Evolutionary conservation across 2,113 vertebrate species (phyloP), one percentile per base, ranked within the genome.

Genomic region (Callocephalon fimbriatum): DNA sequence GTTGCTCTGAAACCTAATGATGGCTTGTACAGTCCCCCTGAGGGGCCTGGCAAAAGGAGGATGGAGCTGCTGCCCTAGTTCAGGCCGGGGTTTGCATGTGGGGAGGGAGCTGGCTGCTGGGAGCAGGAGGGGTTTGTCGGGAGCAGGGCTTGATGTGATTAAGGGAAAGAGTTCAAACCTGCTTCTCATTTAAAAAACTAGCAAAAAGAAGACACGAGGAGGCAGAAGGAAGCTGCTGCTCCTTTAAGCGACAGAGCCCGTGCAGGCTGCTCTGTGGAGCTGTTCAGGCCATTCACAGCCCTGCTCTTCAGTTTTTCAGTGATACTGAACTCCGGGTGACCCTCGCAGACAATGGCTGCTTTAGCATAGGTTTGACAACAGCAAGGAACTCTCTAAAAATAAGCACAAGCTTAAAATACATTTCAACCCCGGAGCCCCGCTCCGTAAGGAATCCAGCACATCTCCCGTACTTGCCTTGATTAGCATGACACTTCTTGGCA

Each of bases 301-400:
- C 93, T 79, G 67, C 94, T 93, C 54, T 54, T 51, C 77, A 89
- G 97, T 83, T 96, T 93, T 68, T 31, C 95, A 95, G 94, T 67
- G 93, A 90, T n/a, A 27, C 80, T 98, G 98, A 98, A 98, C 98
- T 98, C 93, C 67, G 12, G 38, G 48, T 98, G 98, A 98, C 98
- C 98, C 96, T 89, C 0, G 0, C 86, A 93, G 90, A 87, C 95
- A 97, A 93, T 97, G 98, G 98, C 97, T 98, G 96, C 97, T 98
- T 98, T 98, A 98, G 93, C 97, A 97, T 92, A 96, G 96, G 93
- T 95, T 97, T 94, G 97, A 96, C 86, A 97, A 91, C 85, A 93
- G 97, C 97, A 94, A 97, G 68, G 68, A 95, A 91, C 54, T 70
- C 91, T 94, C 95, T 95, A 91, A 97, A 98, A 98, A 98, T 95